Conservation (phyloP, 1,140 invertebrate genomes). For the Drosophila virilis region DNA sequence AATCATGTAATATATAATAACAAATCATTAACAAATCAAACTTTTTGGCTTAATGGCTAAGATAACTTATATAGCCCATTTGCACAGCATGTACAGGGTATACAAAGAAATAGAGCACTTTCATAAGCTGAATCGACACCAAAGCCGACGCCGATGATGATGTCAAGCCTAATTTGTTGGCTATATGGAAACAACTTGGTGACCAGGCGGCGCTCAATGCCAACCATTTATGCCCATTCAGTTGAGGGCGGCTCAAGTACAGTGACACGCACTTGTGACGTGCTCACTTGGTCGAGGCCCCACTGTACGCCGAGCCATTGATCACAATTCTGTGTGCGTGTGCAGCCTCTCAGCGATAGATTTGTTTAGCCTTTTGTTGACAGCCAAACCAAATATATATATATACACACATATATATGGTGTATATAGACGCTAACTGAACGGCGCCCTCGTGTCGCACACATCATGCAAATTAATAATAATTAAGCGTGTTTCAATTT, state of each 20-base stretch:
- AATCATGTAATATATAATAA: too few species aligned
- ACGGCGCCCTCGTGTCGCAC: slow-evolving; percentile 40
- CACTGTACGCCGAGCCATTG: slow-evolving; percentile 51
- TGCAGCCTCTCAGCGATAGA: slow-evolving; percentile 41
- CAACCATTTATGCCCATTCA: slow-evolving; percentile 9
- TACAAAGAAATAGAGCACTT: slow-evolving; percentile 26
- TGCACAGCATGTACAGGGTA: slow-evolving; percentile 14
- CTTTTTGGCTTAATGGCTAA: too few species aligned
- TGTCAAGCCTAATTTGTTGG: slow-evolving; percentile 50
- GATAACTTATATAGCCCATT: not conserved
- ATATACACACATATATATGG: not conserved
- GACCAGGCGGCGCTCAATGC: slow-evolving; percentile 40
- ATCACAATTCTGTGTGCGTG: slow-evolving; percentile 59
- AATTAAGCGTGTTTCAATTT: slow-evolving; percentile 71
- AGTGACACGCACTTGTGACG: slow-evolving; percentile 54
- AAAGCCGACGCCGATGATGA: slow-evolving; percentile 41
- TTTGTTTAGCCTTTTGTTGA: slow-evolving; percentile 39
- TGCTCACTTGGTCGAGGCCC: slow-evolving; percentile 35
- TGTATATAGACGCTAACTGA: slow-evolving; percentile 27
- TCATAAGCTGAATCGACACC: slow-evolving; percentile 23
- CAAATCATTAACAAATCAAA: too few species aligned
- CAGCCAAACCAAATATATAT: slow-evolving; percentile 22
- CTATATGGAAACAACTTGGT: slow-evolving; percentile 35
- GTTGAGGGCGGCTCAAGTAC: slow-evolving; percentile 27
- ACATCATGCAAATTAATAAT: slow-evolving; percentile 77